These are phyloP conservation scores for Hydrocynus forskahlii DNA, from an alignment of 2,797 vertebrate genomes.

Conservation along the genomic window DNA sequence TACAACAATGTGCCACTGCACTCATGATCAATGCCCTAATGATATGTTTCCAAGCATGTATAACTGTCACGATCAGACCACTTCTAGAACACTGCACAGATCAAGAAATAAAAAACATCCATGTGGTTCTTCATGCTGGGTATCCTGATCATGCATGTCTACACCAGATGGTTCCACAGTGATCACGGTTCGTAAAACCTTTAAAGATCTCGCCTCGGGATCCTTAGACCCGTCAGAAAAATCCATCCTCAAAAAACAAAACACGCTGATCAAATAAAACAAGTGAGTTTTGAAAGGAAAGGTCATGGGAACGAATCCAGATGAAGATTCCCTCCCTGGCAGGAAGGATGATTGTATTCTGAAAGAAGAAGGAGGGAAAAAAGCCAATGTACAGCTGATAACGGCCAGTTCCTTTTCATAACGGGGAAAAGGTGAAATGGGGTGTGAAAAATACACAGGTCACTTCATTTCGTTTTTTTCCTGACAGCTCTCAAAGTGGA, in stretches of 20 bases:
- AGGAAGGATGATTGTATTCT: not conserved
- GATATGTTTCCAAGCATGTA: too few relatives aligned
- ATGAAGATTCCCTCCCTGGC: not conserved
- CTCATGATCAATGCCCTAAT: too few relatives aligned
- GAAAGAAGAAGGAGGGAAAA: not conserved
- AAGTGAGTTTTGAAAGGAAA: slow-evolving; percentile 8
- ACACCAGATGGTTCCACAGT: not conserved
- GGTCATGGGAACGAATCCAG: slow-evolving; percentile 15
- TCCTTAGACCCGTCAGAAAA: not conserved
- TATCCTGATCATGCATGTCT: too few relatives aligned
- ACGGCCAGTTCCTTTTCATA: not conserved
- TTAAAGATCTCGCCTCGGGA: not conserved
- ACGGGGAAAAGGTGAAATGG: slow-evolving; percentile 34
- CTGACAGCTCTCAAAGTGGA: slow-evolving; percentile 46
- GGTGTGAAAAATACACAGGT: slow-evolving; percentile 35
- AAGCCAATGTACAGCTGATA: not conserved
- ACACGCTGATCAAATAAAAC: slow-evolving; percentile 14
- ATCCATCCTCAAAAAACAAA: not conserved
- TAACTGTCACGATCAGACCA: too few relatives aligned
- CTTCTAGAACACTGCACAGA: too few relatives aligned
- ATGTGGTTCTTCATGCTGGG: too few relatives aligned
- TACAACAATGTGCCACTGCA: too few relatives aligned
- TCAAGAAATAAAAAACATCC: too few relatives aligned
- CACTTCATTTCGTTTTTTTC: slow-evolving; percentile 37
- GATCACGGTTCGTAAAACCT: not conserved